Percentiles rank a stretch among this genome's conserved stretches.
phyloP scores from a whole-genome alignment of 2,797 vertebrate genomes.

The Gymnoscopelus microlampas region DNA sequence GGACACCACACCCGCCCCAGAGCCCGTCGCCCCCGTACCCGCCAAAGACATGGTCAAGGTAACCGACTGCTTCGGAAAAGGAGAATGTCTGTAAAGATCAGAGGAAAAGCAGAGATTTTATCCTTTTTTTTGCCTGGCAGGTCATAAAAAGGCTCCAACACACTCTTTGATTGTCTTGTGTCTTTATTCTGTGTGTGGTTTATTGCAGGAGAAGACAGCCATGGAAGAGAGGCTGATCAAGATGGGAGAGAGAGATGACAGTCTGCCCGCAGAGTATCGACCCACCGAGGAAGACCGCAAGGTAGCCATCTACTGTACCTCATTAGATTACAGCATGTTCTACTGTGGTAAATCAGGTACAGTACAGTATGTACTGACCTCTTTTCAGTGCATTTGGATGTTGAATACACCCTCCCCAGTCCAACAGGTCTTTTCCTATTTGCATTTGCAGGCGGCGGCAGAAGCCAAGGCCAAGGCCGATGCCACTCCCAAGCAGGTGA shows the following conservation, averaged over 20 bases:
- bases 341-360: not conserved
- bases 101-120: not conserved
- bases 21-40: conserved; percentile 53
- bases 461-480: conserved; percentile 49
- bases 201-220: conserved; percentile 73
- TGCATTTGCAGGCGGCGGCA: conserved; percentile 46
- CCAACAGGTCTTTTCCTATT: no score
- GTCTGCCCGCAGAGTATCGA: conserved; percentile 75
- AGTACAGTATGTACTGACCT: not conserved
- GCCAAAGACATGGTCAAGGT: conserved; percentile 76
- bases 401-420: no score
- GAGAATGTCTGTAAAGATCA: not conserved
- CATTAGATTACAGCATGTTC: not conserved
- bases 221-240: conserved; percentile 75
- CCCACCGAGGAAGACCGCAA: conserved; percentile 72
- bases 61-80: not conserved
- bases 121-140: no score
- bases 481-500: conserved; percentile 66
- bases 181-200: not conserved
- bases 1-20: conserved; percentile 63
- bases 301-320: conserved; percentile 54
- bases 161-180: not conserved
- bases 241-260: conserved; percentile 81
- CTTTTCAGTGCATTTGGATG: not conserved
- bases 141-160: no score